phyloP scores from a whole-genome alignment of 1,140 invertebrate species.

The Trachymyrmex cornetzi region DNA sequence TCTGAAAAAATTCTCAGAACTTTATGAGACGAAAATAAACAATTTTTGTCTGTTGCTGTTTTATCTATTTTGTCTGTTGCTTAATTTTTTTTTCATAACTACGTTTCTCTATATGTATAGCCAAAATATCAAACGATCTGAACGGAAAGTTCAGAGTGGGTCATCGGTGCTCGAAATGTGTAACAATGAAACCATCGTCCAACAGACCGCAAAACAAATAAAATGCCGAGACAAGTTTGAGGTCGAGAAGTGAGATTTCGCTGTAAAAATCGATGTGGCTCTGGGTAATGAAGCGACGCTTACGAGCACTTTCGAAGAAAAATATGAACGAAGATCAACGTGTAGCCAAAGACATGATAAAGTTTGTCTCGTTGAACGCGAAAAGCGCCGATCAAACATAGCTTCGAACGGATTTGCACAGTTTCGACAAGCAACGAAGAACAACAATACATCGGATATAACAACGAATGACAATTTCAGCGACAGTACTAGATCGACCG shows the following conservation, averaged over 20 bases:
- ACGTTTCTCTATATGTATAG: too few relatives aligned
- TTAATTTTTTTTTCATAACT: too few relatives aligned
- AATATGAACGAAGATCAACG: conserved; percentile 1
- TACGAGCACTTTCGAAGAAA: not conserved
- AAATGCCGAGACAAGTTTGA: not conserved
- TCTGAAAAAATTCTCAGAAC: too few relatives aligned
- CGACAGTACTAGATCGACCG: not conserved
- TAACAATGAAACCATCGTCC: conserved; percentile 22
- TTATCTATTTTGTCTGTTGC: too few relatives aligned
- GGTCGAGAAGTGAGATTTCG: not conserved
- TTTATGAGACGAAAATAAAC: too few relatives aligned
- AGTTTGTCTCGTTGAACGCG: not conserved
- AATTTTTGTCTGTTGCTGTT: too few relatives aligned
- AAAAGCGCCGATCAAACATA: conserved; percentile 31
- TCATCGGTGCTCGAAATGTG: too few relatives aligned
- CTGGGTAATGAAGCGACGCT: conserved; percentile 18
- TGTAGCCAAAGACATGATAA: conserved; percentile 17
- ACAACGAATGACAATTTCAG: not conserved
- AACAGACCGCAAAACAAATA: not conserved
- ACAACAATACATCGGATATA: not conserved
- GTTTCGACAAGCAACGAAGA: not conserved
- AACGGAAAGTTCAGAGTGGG: too few relatives aligned
- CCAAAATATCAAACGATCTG: too few relatives aligned
- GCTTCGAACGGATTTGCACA: not conserved
- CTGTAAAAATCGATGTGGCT: not conserved